Evolutionary conservation across 2,888 invertebrate genomes (phyloP).

Genomic region (Hydrotaea cyrtoneurina): DNA sequence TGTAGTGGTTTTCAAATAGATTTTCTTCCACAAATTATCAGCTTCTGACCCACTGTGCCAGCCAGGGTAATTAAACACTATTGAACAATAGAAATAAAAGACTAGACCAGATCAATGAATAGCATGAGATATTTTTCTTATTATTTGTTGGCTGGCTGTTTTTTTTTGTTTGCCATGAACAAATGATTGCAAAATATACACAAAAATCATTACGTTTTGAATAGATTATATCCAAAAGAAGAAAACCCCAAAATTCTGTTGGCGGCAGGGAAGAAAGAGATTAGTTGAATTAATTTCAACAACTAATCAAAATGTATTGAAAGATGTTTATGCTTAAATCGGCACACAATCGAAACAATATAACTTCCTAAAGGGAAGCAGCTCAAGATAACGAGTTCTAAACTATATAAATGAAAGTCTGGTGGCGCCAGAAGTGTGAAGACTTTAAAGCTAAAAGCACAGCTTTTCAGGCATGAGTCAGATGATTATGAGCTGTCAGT

Average conservation of each 20-base stretch:
- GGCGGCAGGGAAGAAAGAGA: too few species aligned
- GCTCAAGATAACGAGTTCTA: too few species aligned
- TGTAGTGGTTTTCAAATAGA: neutral
- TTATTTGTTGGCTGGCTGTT: neutral
- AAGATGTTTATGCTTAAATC: too few species aligned
- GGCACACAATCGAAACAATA: too few species aligned
- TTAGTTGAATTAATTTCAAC: too few species aligned
- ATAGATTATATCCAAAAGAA: neutral
- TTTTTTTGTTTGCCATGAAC: constrained; percentile 20
- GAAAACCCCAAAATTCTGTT: neutral
- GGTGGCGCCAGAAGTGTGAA: too few species aligned
- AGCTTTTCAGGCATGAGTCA: too few species aligned
- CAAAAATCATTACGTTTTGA: constrained; percentile 2
- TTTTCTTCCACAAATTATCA: neutral
- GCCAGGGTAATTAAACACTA: constrained; percentile 46
- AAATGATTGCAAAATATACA: constrained; percentile 36
- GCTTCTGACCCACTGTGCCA: constrained; percentile 42
- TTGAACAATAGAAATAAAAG: constrained; percentile 61
- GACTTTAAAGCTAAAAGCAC: too few species aligned
- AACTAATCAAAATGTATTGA: too few species aligned
- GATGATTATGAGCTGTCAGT: too few species aligned
- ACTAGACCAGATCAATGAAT: constrained; percentile 60
- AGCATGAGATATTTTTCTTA: constrained; percentile 26
- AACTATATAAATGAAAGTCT: too few species aligned
- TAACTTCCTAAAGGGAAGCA: too few species aligned